Evolutionary conservation across 1,140 invertebrate species (phyloP).

Genomic region (Anastrepha ludens): DNA sequence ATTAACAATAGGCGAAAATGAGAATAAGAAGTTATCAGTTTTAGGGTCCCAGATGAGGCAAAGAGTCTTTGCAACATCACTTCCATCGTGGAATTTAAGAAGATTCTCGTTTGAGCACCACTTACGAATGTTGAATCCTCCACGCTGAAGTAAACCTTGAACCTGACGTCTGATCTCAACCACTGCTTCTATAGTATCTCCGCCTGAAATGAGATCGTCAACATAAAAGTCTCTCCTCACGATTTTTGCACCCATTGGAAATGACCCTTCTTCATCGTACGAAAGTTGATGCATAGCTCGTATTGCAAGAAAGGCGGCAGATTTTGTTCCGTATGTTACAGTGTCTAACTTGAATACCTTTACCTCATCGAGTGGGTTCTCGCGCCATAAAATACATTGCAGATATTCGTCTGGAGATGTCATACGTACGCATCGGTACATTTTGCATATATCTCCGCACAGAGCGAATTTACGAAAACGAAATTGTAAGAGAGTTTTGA

Average conservation of each 20-base stretch:
- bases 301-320: slow-evolving; percentile 63
- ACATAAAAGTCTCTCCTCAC: slow-evolving; percentile 69
- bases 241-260: slow-evolving; percentile 23
- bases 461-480: slow-evolving; percentile 67
- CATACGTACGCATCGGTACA: slow-evolving; percentile 74
- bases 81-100: too few species aligned
- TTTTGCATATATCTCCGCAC: slow-evolving; percentile 71
- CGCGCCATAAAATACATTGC: slow-evolving; percentile 74
- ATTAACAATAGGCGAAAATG: too few species aligned
- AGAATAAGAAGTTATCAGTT: too few species aligned
- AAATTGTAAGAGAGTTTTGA: slow-evolving; percentile 71
- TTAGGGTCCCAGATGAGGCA: too few species aligned
- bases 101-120: too few species aligned
- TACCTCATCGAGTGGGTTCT: slow-evolving; percentile 57
- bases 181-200: slow-evolving; percentile 25
- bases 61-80: too few species aligned
- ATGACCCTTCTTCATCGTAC: slow-evolving; percentile 63
- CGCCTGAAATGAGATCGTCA: slow-evolving; percentile 70
- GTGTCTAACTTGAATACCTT: slow-evolving; percentile 57
- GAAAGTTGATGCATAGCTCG: slow-evolving; percentile 66
- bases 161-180: neutral
- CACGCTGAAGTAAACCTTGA: neutral
- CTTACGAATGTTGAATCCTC: slow-evolving; percentile 61
- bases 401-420: slow-evolving; percentile 65
- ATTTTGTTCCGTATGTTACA: slow-evolving; percentile 65